Percentiles rank a stretch among this genome's conserved stretches.
Conservation (phyloP, 1,140 invertebrate genomes). For the Anagrus nilaparvatae region DNA sequence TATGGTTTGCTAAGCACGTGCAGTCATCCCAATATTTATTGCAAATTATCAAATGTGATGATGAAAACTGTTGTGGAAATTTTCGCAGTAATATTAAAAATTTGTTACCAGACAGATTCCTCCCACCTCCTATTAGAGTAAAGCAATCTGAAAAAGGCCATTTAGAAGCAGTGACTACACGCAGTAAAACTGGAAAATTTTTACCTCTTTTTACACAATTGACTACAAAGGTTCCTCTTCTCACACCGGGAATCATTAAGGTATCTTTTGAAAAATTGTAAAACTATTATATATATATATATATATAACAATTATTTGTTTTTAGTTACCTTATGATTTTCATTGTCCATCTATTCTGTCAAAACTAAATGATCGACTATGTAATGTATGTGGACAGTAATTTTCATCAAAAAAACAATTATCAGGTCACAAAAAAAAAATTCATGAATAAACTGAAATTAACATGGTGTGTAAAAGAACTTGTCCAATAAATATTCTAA, state of each 20-base stretch:
- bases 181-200: neutral
- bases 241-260: neutral
- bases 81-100: neutral
- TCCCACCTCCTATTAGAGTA: conserved; percentile 4
- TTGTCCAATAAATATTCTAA: too few relatives aligned
- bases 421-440: too few relatives aligned
- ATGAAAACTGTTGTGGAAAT: neutral
- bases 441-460: too few relatives aligned
- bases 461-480: too few relatives aligned
- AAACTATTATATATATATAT: neutral
- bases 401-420: too few relatives aligned
- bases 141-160: conserved; percentile 15
- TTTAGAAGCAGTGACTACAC: neutral
- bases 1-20: too few relatives aligned
- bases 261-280: neutral
- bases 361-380: too few relatives aligned
- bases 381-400: too few relatives aligned
- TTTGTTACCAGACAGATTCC: conserved; percentile 7
- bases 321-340: neutral
- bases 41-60: conserved; percentile 3
- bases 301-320: neutral
- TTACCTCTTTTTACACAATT: conserved; percentile 1
- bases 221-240: neutral
- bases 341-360: neutral
- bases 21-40: too few relatives aligned